A percentile compares a stretch with the other conserved stretches of the same genome.
phyloP scores from a whole-genome alignment of 2,888 invertebrate genomes.

The Choreutis nemorana region DNA sequence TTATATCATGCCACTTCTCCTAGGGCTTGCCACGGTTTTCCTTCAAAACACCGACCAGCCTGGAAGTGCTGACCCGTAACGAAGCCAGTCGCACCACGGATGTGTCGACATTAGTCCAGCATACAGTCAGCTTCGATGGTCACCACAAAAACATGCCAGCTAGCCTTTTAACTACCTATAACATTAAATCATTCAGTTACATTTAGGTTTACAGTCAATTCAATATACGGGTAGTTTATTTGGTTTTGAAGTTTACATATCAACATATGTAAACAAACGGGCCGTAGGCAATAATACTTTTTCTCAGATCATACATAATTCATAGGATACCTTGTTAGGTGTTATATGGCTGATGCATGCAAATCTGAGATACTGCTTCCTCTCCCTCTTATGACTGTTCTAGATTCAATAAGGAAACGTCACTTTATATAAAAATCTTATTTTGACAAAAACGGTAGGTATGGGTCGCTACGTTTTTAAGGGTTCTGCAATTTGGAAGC shows the following conservation, averaged over 20 bases:
- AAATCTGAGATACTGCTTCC: too few relatives aligned
- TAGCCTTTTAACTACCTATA: not conserved
- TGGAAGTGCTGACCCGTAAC: constrained; percentile 28
- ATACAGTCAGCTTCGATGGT: too few relatives aligned
- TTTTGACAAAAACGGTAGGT: constrained; percentile 1
- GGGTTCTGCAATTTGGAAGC: constrained; percentile 1
- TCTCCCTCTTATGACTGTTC: too few relatives aligned
- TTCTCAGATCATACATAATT: too few relatives aligned
- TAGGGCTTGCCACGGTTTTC: constrained; percentile 24
- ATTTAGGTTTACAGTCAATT: constrained; percentile 2
- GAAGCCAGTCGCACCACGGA: constrained; percentile 10
- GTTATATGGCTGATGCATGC: too few relatives aligned
- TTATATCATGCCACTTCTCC: constrained; percentile 51
- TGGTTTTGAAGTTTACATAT: not conserved
- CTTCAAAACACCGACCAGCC: constrained; percentile 22
- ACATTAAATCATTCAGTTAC: not conserved
- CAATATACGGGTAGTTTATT: constrained; percentile 16
- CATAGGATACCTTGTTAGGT: too few relatives aligned
- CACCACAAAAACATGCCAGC: not conserved
- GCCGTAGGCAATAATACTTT: too few relatives aligned
- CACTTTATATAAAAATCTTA: too few relatives aligned
- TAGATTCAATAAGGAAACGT: too few relatives aligned
- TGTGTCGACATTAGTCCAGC: constrained; percentile 2
- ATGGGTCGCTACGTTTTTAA: not conserved
- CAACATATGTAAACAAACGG: not conserved